Percentiles rank a stretch among this genome's conserved stretches.
Evolutionary conservation across 30 jellyfish, hydroid and myxozoan species (phyloP).

Genomic region (Aurelia sp.): DNA sequence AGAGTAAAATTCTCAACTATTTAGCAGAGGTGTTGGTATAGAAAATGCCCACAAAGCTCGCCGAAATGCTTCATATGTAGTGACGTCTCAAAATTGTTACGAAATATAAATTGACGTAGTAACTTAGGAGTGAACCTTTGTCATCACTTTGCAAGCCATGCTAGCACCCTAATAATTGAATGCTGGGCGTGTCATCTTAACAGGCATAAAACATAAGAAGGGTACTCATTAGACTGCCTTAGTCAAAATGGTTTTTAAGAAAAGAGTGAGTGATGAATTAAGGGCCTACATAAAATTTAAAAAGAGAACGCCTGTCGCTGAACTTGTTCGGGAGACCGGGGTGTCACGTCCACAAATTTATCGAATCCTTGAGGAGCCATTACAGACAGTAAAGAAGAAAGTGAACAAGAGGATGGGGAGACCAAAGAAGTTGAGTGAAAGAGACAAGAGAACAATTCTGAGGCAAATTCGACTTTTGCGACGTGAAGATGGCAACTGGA

Average conservation of each 20-base stretch:
- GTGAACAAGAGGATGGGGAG: conserved; percentile 13
- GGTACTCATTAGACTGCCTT: background rate
- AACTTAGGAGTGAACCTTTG: no score
- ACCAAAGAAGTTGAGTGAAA: conserved; percentile 13
- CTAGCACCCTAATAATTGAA: no score
- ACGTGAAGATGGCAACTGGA: conserved; percentile 27
- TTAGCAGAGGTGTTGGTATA: no score
- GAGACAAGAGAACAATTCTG: conserved; percentile 36
- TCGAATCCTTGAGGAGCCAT: background rate
- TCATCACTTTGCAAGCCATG: no score
- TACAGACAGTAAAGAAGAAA: background rate
- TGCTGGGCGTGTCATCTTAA: no score
- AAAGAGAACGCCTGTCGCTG: background rate
- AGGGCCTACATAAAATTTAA: conserved; percentile 15
- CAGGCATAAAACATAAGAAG: no score
- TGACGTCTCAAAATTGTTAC: no score
- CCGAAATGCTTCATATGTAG: no score
- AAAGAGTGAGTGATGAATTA: background rate
- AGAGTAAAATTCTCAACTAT: no score
- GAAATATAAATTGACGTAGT: no score
- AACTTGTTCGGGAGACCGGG: background rate
- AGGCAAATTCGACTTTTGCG: conserved; percentile 1
- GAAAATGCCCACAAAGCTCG: no score
- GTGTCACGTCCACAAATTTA: conserved; percentile 1
- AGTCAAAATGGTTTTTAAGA: background rate